Percentiles rank a stretch among this genome's conserved stretches.
phyloP scores from a whole-genome alignment of 2,888 invertebrate genomes.

The Hypomecis punctinalis region DNA sequence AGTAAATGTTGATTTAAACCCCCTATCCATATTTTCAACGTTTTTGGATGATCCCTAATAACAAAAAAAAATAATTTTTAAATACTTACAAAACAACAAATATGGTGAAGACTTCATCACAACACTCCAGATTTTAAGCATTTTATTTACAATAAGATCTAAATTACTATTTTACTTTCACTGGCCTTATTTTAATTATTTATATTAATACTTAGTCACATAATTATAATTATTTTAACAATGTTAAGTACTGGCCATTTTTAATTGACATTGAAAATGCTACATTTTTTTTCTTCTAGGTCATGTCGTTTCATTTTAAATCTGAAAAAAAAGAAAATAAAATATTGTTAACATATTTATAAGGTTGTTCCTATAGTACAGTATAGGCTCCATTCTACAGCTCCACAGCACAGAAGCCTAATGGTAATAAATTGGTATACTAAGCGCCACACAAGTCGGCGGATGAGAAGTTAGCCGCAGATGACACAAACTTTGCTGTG shows the following conservation, averaged over 20 bases:
- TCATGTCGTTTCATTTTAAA: slow-evolving; percentile 12
- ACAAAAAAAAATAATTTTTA: too few species aligned
- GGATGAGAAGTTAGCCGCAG: too few species aligned
- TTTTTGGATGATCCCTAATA: too few species aligned
- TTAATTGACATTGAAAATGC: slow-evolving; percentile 19
- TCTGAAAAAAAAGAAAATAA: slow-evolving; percentile 36
- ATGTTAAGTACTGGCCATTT: slow-evolving; percentile 37
- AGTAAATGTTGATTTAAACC: too few species aligned
- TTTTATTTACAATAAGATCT: slow-evolving; percentile 12
- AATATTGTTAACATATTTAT: not conserved
- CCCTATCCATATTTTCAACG: too few species aligned
- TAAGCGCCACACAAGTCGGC: too few species aligned
- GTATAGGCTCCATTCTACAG: too few species aligned
- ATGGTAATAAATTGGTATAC: too few species aligned
- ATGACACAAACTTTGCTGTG: too few species aligned
- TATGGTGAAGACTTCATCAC: slow-evolving; percentile 16
- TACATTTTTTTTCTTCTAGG: slow-evolving; percentile 28
- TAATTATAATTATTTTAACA: slow-evolving; percentile 19
- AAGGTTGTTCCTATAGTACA: too few species aligned
- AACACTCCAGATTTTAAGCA: slow-evolving; percentile 9
- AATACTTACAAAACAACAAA: slow-evolving; percentile 34
- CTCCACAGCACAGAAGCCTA: too few species aligned
- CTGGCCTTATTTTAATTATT: slow-evolving; percentile 31
- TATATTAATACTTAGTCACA: slow-evolving; percentile 35
- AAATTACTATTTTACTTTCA: slow-evolving; percentile 19